Conservation (phyloP, 1,140 invertebrate species). For the Dreissena rostriformis region DNA sequence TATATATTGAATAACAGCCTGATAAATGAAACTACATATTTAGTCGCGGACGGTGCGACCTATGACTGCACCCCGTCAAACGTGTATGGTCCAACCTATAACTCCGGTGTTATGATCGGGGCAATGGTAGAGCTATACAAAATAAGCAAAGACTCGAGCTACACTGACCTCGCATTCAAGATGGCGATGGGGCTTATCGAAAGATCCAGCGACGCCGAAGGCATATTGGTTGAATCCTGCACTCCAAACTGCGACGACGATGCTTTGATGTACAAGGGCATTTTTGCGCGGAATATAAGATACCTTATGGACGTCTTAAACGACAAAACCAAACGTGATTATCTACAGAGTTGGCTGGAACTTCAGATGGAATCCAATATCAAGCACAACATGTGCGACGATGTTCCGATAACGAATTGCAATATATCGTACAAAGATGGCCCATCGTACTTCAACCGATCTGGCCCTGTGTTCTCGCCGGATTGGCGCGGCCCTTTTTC, state of each 20-base stretch:
- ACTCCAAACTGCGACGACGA: slow-evolving; percentile 64
- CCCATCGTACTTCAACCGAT: slow-evolving; percentile 61
- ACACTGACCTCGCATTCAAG: slow-evolving; percentile 57
- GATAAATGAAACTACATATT: slow-evolving; percentile 58
- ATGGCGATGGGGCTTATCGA: slow-evolving; percentile 51
- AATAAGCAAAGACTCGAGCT: slow-evolving; percentile 23
- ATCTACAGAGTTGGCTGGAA: slow-evolving; percentile 57
- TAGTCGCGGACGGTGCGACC: slow-evolving; percentile 52
- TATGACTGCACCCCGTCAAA: slow-evolving; percentile 34
- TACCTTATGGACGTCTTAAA: slow-evolving; percentile 61
- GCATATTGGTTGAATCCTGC: slow-evolving; percentile 62
- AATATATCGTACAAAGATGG: slow-evolving; percentile 66
- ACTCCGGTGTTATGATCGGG: slow-evolving; percentile 59
- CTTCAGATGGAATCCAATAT: slow-evolving; percentile 56
- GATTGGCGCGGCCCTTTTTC: slow-evolving; percentile 66
- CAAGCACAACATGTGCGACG: slow-evolving; percentile 59
- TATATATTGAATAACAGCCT: slow-evolving; percentile 60
- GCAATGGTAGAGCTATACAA: slow-evolving; percentile 64
- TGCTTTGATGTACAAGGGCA: slow-evolving; percentile 64
- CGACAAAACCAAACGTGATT: slow-evolving; percentile 13
- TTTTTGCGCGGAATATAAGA: slow-evolving; percentile 63
- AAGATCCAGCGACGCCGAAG: slow-evolving; percentile 51
- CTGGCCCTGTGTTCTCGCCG: slow-evolving; percentile 64
- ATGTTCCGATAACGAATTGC: slow-evolving; percentile 57
- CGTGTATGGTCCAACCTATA: slow-evolving; percentile 58